A percentile compares a stretch with the other conserved stretches of the same genome.
Conservation (phyloP, 2,888 invertebrate species). For the Catonia carolina region DNA sequence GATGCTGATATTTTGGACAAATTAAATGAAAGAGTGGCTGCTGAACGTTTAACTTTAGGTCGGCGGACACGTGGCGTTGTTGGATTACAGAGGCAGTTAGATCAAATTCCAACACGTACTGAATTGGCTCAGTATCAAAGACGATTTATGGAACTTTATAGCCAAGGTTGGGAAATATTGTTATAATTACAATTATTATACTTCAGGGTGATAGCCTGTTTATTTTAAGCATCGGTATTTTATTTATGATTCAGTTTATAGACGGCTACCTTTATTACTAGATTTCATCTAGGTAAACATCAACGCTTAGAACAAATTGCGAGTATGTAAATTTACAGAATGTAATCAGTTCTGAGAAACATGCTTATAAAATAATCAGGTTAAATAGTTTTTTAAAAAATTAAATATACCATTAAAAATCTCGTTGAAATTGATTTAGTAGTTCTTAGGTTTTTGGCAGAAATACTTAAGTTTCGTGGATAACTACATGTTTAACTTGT, state of each 20-base stretch:
- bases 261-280: too few relatives aligned
- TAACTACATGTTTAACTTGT: too few relatives aligned
- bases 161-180: constrained; percentile 60
- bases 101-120: constrained; percentile 87
- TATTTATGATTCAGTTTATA: too few relatives aligned
- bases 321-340: too few relatives aligned
- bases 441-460: too few relatives aligned
- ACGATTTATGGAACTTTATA: constrained; percentile 91
- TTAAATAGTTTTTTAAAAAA: too few relatives aligned
- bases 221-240: neutral
- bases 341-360: too few relatives aligned
- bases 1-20: constrained; percentile 38
- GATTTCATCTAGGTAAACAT: too few relatives aligned
- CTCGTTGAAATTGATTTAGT: too few relatives aligned
- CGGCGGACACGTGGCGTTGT: constrained; percentile 73
- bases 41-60: constrained; percentile 62
- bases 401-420: too few relatives aligned
- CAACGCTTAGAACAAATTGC: neutral
- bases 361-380: too few relatives aligned
- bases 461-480: too few relatives aligned
- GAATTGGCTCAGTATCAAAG: constrained; percentile 94
- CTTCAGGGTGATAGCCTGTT: neutral
- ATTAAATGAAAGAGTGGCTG: constrained; percentile 45
- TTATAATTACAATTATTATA: neutral
- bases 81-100: constrained; percentile 74